Percentiles rank a stretch among this genome's conserved stretches.
Conservation (phyloP, 2,797 vertebrate genomes). For the Glyptemys insculpta region DNA sequence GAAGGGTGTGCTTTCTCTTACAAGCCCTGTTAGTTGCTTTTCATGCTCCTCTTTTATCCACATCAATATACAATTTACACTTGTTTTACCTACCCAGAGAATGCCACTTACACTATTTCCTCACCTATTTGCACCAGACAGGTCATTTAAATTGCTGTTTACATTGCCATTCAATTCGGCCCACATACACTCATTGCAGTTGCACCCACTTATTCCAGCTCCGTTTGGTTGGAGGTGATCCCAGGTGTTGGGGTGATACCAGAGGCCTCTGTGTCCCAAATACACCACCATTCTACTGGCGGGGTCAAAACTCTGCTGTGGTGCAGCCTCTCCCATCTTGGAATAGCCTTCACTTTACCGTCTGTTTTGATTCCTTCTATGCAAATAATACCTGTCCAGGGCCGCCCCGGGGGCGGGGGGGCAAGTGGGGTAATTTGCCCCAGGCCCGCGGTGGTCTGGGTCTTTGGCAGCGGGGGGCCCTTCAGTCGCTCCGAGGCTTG, state of each 20-base stretch:
- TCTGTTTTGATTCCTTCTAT: not conserved
- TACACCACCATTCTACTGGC: not conserved
- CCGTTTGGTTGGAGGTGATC: not conserved
- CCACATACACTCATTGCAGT: not conserved
- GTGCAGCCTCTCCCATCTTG: not conserved
- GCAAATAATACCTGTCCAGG: not conserved
- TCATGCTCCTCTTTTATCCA: not conserved
- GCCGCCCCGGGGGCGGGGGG: no score
- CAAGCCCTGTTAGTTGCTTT: not conserved
- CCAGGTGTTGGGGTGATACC: no score
- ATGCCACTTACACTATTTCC: not conserved
- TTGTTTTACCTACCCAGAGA: not conserved
- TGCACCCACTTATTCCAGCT: not conserved
- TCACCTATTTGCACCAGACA: not conserved
- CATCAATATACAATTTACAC: not conserved
- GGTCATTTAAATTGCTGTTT: not conserved
- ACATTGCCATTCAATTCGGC: not conserved
- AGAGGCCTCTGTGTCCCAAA: not conserved
- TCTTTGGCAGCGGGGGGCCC: no score
- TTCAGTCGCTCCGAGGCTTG: no score
- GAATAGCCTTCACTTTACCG: not conserved
- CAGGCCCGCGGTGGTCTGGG: no score
- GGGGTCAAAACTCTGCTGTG: not conserved
- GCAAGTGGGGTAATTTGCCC: no score
- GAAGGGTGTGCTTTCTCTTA: not conserved